Conservation (phyloP, 2,113 vertebrate genomes). For the Grantiella picta region DNA sequence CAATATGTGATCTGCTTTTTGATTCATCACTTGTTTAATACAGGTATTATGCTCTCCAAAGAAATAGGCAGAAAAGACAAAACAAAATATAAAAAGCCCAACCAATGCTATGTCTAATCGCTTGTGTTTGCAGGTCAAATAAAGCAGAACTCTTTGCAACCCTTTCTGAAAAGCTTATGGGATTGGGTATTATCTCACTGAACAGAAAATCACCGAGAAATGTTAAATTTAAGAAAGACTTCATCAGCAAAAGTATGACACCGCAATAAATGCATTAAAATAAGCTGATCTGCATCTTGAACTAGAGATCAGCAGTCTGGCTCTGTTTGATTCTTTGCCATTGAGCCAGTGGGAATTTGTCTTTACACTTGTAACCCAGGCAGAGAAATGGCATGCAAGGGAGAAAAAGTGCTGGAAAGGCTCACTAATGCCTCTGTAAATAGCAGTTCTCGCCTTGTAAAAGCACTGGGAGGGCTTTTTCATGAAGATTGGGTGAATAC, state of each 20-base stretch:
- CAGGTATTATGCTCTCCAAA: neutral
- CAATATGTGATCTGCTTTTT: neutral
- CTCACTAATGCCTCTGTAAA: neutral
- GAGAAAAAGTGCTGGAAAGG: neutral
- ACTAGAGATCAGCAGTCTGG: neutral
- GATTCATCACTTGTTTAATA: neutral
- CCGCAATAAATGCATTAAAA: neutral
- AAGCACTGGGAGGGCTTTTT: neutral
- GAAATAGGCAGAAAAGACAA: neutral
- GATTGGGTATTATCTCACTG: neutral
- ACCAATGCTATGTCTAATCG: neutral
- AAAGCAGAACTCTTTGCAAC: neutral
- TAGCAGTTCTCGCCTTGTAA: neutral
- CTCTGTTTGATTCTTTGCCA: neutral
- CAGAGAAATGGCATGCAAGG: slow-evolving; percentile 12
- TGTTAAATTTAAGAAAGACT: neutral
- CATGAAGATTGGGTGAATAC: neutral
- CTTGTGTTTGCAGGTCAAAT: neutral
- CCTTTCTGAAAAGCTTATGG: neutral
- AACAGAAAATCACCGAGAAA: neutral
- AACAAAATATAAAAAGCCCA: neutral
- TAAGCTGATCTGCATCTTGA: neutral
- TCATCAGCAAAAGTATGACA: neutral
- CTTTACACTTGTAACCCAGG: slow-evolving; percentile 13
- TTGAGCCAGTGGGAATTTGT: neutral